Evolutionary conservation across 2,888 invertebrate genomes (phyloP).

Genomic region (Eumerus sabulonum): DNA sequence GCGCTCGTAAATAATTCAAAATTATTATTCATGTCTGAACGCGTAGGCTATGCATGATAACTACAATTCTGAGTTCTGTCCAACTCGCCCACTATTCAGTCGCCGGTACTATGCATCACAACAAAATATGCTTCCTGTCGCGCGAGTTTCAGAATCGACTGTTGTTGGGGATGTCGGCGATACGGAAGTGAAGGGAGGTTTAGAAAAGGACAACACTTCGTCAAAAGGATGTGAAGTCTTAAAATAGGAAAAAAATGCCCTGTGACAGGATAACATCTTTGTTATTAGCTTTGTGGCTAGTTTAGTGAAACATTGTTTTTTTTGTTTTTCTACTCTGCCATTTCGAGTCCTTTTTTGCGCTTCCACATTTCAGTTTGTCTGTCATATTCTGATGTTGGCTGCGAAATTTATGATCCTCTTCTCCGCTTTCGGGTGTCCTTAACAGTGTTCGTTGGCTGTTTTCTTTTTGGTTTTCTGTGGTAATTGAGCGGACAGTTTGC

Average conservation of each 20-base stretch:
- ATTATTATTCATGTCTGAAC: conserved; percentile 65
- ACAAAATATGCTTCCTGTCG: conserved; percentile 54
- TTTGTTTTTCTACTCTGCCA: conserved; percentile 23
- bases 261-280: conserved; percentile 68
- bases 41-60: conserved; percentile 27
- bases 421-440: conserved; percentile 49
- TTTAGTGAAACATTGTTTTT: conserved; percentile 48
- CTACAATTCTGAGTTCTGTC: conserved; percentile 5
- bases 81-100: not conserved
- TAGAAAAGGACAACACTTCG: conserved; percentile 56
- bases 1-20: conserved; percentile 66
- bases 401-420: conserved; percentile 63
- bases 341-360: too few species aligned
- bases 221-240: conserved; percentile 57
- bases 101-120: conserved; percentile 9
- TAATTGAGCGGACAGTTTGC: conserved; percentile 55
- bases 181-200: conserved; percentile 43
- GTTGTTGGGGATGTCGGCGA: conserved; percentile 8
- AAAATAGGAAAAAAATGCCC: conserved; percentile 38
- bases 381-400: conserved; percentile 66
- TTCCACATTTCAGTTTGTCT: conserved; percentile 56
- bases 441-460: conserved; percentile 6
- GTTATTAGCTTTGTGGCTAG: conserved; percentile 68
- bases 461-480: conserved; percentile 22
- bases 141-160: conserved; percentile 4